Conservation (phyloP, 2,888 invertebrate species). For the Drosophila flavopinicola region DNA sequence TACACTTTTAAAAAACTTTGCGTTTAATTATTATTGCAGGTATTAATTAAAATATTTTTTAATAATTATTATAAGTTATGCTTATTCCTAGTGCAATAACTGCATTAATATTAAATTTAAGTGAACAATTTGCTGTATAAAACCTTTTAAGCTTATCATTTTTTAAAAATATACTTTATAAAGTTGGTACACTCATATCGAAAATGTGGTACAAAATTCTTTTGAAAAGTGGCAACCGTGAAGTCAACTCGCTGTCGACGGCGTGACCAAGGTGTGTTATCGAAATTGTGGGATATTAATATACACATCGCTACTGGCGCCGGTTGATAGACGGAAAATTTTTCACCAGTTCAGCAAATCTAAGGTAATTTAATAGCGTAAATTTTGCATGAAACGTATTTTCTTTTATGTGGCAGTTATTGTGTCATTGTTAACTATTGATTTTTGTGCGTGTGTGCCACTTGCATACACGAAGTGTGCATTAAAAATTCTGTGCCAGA, state of each 20-base stretch:
- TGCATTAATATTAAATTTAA: too few relatives aligned
- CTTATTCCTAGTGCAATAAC: too few relatives aligned
- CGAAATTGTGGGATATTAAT: slow-evolving; percentile 37
- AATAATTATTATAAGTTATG: too few relatives aligned
- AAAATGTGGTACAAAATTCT: too few relatives aligned
- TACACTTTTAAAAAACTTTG: too few relatives aligned
- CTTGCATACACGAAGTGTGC: slow-evolving; percentile 41
- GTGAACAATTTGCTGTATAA: too few relatives aligned
- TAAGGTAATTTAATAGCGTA: slow-evolving; percentile 52
- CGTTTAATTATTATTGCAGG: too few relatives aligned
- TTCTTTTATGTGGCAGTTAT: slow-evolving; percentile 13
- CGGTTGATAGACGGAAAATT: slow-evolving; percentile 57
- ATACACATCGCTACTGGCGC: slow-evolving; percentile 61
- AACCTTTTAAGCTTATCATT: too few relatives aligned
- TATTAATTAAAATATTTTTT: too few relatives aligned
- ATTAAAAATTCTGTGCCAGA: slow-evolving; percentile 32
- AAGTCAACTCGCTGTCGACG: not conserved
- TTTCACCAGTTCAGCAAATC: slow-evolving; percentile 40
- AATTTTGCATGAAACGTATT: slow-evolving; percentile 19
- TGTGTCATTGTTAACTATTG: slow-evolving; percentile 6
- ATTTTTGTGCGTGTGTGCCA: slow-evolving; percentile 34
- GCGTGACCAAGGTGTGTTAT: slow-evolving; percentile 24
- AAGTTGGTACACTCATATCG: not conserved
- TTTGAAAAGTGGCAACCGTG: too few relatives aligned
- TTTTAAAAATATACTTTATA: too few relatives aligned